Evolutionary conservation across 2,888 invertebrate genomes (phyloP).

Genomic region (Chironomus tentans): DNA sequence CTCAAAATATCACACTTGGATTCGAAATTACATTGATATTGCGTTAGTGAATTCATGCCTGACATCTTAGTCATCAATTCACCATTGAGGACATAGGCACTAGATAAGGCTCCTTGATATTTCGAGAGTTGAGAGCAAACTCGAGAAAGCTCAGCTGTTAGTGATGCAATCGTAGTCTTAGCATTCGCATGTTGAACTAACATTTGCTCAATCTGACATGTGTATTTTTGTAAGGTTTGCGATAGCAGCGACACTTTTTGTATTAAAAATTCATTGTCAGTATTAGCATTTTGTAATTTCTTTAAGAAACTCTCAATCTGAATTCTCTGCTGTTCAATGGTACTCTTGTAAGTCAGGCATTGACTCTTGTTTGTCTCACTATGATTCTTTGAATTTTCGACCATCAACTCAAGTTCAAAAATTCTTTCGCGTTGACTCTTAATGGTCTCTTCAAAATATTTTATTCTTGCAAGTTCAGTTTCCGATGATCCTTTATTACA

Average conservation of each 20-base stretch:
- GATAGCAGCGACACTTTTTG: neutral
- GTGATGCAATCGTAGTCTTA: neutral
- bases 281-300: constrained; percentile 1
- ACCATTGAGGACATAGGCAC: constrained; percentile 4
- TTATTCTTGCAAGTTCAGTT: neutral
- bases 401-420: neutral
- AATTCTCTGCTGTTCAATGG: neutral
- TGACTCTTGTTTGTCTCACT: neutral
- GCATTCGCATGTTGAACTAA: neutral
- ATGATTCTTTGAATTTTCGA: neutral
- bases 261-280: constrained; percentile 10
- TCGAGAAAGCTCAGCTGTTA: neutral
- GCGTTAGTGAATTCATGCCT: neutral
- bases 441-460: neutral
- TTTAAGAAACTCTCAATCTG: constrained; percentile 2
- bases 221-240: neutral
- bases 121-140: neutral
- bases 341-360: neutral
- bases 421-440: neutral
- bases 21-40: neutral
- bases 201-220: neutral
- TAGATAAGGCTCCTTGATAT: constrained; percentile 12
- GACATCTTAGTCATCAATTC: constrained; percentile 18
- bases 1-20: neutral
- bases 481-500: neutral